Evolutionary conservation across 2,113 vertebrate species (phyloP), one percentile per base, ranked within the genome.

Genomic region (Zosterops lateralis): DNA sequence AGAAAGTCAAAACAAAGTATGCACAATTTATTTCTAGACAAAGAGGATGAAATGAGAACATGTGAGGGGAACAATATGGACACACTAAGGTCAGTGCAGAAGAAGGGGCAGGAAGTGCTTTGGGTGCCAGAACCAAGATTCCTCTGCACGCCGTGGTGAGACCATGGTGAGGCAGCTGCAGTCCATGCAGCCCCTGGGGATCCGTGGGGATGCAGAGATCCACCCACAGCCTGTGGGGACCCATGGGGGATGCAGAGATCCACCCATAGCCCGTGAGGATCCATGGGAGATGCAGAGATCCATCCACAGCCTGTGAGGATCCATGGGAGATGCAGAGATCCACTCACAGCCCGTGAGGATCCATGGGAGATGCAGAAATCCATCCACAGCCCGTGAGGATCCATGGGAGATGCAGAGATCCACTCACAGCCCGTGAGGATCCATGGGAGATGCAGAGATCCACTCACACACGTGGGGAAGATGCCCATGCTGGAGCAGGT

Each of bases 121-220:
- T 34, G 26, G 28, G 20, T 1, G 1, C 44, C 2, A 3, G 28
- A 76, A 13, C 21, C 0, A 4, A 26, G 22, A 40, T 40, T 61
- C 57, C 17, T 26, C 34, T 40, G 7, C 57, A 40, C 34, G 13
- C 10, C 0, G 0, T 62, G 45, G 22, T 61, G 56, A 61, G 56
- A 19, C 44, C 5, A 5, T 8, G 56, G 12, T 18, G 26, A 10
- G 20, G 36, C 29, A n/a, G 29, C 19, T 45, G 38, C 26, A 38
- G 38, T 31, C 38, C 13, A 16, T n/a, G 38, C 17, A 73, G 38
- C 31, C 66, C 17, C 0, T 25, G 16, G 36, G 25, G 15, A 40
- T 14, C 26, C 17, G 20, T 2, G 2, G 18, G 28, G 38, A 29
- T 40, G 26, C 26, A 62, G 18, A 20, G 47, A 48, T 48, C 47